These are phyloP conservation scores for Harlomillsia oculata DNA, from an alignment of 1,140 invertebrate species.

Conservation along the genomic window DNA sequence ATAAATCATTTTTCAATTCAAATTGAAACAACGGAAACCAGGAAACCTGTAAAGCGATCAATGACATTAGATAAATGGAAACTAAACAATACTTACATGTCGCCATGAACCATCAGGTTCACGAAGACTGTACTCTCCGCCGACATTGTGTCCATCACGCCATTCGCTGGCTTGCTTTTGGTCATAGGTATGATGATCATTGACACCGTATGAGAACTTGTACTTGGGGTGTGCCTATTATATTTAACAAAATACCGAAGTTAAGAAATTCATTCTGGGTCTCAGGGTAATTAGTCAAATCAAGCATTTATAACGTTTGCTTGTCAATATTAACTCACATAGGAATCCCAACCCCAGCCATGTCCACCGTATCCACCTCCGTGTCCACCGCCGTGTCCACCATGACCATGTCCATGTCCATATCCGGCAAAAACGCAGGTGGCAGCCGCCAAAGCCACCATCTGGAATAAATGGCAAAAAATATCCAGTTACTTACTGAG, in stretches of 20 bases:
- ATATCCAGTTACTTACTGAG: conserved; percentile 2
- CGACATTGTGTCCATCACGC: conserved; percentile 24
- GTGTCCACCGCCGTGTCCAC: conserved; percentile 2
- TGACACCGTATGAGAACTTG: conserved; percentile 21
- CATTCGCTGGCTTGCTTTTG: conserved; percentile 14
- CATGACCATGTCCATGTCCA: conserved; percentile 1
- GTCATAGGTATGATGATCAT: conserved; percentile 13
- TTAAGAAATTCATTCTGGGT: not conserved
- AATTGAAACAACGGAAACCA: not conserved
- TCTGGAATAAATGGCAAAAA: not conserved
- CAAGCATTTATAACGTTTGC: too few species aligned
- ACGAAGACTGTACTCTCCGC: conserved; percentile 9
- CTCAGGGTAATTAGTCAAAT: too few species aligned
- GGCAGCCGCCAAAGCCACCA: conserved; percentile 10
- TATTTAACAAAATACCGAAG: not conserved
- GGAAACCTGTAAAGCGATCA: not conserved
- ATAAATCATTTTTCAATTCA: not conserved
- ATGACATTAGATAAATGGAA: not conserved
- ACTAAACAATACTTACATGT: not conserved
- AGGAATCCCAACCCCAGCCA: conserved; percentile 3
- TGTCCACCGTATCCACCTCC: conserved; percentile 3
- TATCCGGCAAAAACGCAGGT: conserved; percentile 2
- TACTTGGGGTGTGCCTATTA: conserved; percentile 8
- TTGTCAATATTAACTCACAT: not conserved
- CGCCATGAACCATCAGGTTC: conserved; percentile 13